Base-by-base conservation (phyloP, 2,797 vertebrate genomes). In the Tangara arthus region DNA sequence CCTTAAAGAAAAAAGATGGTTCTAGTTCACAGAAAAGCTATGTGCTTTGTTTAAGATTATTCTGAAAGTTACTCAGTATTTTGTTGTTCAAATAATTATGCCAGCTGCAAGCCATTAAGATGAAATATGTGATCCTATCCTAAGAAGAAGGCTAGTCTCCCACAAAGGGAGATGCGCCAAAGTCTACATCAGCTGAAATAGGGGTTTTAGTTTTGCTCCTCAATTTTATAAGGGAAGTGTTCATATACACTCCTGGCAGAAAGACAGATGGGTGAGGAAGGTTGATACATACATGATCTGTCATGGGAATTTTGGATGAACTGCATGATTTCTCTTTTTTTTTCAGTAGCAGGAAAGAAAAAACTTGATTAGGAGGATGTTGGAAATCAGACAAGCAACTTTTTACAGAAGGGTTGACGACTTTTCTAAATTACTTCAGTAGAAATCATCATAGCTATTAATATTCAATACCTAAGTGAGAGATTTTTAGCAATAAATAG, bases 371-470 rank as follows among this genome's bases (percentile, higher is more conserved):
- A 91, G 69, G 61, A 95, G 53, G 76, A 82, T 93, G 92, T 11
- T 93, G 70, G 63, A 93, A 96, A 92, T 91, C 76, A 93, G 80
- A 70, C 42, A 78, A 90, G 42, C 26, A 86, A 93, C 85, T 52
- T 92, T 86, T 76, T 79, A 78, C 82, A 82, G 84, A 78, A 71
- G 4, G 17, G 47, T 50, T 94, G 87, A 90, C 17, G 12, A 69
- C 55, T 91, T 78, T 88, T 91, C 64, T 71, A 81, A 88, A 81
- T 92, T 65, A 69, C 39, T 89, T 91, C 68, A 89, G 28, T 78
- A 82, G 65, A 95, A 87, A 65, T 95, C 57, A 82, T 85, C 42
- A 56, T 20, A 28, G 63, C 47, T 93, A 89, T 94, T 95, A 93
- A 92, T 93, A 96, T 86, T 91, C 79, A 91, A 69, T 69, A 91